phyloP scores from a whole-genome alignment of 92 coral and sea anemone genomes.

The Siderastrea siderea region DNA sequence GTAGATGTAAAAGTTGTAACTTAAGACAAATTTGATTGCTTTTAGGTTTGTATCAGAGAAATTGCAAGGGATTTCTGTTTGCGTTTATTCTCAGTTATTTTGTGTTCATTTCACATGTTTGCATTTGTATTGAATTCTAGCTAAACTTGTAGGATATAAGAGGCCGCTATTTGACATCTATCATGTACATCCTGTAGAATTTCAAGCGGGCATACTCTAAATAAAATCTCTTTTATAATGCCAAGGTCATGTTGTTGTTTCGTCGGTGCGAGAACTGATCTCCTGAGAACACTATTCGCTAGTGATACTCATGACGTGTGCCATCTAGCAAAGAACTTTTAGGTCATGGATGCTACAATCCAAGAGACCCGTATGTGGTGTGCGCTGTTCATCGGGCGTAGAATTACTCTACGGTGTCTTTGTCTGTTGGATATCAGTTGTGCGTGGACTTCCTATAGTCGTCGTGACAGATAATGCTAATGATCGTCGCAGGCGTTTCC shows the following conservation, averaged over 20 bases:
- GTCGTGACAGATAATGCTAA: slow-evolving; percentile 33
- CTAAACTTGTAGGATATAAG: neutral
- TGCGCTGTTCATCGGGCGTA: slow-evolving; percentile 1
- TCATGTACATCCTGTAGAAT: neutral
- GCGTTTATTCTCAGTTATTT: neutral
- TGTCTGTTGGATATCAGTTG: slow-evolving; percentile 27
- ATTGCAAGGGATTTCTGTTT: neutral
- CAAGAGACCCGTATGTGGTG: slow-evolving; percentile 2
- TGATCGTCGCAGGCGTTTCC: slow-evolving; percentile 23
- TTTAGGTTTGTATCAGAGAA: neutral
- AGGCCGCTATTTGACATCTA: neutral
- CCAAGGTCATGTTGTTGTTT: neutral
- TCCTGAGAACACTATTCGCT: neutral
- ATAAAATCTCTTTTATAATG: slow-evolving; percentile 4
- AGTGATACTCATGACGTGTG: slow-evolving; percentile 28
- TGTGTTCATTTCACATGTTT: neutral
- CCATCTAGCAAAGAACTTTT: slow-evolving; percentile 23
- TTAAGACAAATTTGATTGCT: neutral
- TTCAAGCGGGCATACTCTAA: neutral
- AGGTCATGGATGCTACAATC: neutral
- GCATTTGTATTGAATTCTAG: neutral
- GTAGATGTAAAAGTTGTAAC: neutral
- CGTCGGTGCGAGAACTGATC: neutral
- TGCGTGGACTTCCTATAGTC: slow-evolving; percentile 7
- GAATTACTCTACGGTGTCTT: slow-evolving; percentile 8